Evolutionary conservation across 2,797 vertebrate species (phyloP).

Genomic region (Manis crassicaudata): DNA sequence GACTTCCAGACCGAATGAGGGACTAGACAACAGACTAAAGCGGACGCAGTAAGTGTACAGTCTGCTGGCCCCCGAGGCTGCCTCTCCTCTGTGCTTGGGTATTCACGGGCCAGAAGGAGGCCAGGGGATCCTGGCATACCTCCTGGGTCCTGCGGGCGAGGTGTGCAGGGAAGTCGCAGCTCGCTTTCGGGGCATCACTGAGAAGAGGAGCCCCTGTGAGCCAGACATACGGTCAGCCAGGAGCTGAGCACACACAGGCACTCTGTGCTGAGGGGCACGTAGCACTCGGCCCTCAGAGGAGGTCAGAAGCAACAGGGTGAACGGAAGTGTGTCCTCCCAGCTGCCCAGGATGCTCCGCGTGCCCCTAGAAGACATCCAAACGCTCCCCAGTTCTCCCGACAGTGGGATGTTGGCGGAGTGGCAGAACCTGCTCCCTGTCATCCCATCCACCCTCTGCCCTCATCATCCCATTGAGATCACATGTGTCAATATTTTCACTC

Average conservation of each 20-base stretch:
- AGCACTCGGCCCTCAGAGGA: neutral
- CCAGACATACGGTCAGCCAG: neutral
- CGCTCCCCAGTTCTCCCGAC: neutral
- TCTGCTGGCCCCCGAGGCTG: neutral
- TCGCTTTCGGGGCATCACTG: neutral
- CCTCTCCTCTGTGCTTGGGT: neutral
- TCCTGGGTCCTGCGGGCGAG: neutral
- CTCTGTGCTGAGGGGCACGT: neutral
- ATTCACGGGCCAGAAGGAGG: neutral
- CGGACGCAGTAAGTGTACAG: neutral
- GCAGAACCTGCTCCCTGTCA: neutral
- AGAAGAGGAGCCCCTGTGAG: neutral
- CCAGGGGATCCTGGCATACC: neutral
- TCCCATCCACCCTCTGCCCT: neutral
- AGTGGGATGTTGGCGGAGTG: neutral
- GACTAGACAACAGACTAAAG: neutral
- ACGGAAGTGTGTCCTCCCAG: accelerated
- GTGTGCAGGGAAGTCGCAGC: neutral
- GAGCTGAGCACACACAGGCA: neutral
- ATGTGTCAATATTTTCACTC: conserved; percentile 77
- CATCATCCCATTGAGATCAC: conserved; percentile 36
- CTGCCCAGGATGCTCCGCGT: neutral
- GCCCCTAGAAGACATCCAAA: neutral
- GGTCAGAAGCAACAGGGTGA: neutral
- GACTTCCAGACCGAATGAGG: neutral